These are phyloP conservation scores for Halocynthia roretzi DNA, from an alignment of 23 tunicate species.

Conservation along the genomic window DNA sequence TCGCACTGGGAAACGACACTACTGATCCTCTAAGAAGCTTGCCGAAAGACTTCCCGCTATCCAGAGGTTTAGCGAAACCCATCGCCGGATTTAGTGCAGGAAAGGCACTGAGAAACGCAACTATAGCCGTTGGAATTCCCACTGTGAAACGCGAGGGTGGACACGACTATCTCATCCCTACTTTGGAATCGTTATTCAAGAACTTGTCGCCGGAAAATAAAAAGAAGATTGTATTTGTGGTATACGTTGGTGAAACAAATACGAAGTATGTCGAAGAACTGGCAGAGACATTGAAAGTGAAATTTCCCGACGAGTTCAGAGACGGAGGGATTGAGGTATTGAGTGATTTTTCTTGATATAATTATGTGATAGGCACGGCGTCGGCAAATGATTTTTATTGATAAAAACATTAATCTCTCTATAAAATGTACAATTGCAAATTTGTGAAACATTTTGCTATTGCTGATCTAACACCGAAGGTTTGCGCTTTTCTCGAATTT, in stretches of 20 bases:
- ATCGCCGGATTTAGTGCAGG: constrained; percentile 3
- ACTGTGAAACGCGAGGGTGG: constrained; percentile 14
- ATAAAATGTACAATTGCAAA: too few species aligned
- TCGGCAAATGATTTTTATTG: neutral
- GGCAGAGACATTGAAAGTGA: neutral
- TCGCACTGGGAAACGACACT: too few species aligned
- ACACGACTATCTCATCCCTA: constrained; percentile 10
- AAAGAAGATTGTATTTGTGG: constrained; percentile 7
- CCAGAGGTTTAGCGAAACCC: constrained; percentile 13
- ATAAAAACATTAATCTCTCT: too few species aligned
- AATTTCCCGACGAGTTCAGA: constrained; percentile 8
- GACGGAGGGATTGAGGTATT: constrained; percentile 6
- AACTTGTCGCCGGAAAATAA: constrained; percentile 13
- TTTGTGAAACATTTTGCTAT: too few species aligned
- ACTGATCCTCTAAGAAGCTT: neutral
- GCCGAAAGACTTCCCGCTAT: constrained; percentile 11
- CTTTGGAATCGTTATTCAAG: constrained; percentile 8
- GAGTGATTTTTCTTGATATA: neutral
- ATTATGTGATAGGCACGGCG: too few species aligned
- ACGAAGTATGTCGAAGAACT: constrained; percentile 15
- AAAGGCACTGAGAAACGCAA: constrained; percentile 5
- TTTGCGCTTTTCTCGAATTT: too few species aligned
- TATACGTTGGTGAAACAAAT: constrained; percentile 12
- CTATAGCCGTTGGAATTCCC: constrained; percentile 20
- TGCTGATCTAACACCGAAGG: too few species aligned